Conservation (phyloP, 2,797 vertebrate genomes). For the Parauchenoglanis punctatus region DNA sequence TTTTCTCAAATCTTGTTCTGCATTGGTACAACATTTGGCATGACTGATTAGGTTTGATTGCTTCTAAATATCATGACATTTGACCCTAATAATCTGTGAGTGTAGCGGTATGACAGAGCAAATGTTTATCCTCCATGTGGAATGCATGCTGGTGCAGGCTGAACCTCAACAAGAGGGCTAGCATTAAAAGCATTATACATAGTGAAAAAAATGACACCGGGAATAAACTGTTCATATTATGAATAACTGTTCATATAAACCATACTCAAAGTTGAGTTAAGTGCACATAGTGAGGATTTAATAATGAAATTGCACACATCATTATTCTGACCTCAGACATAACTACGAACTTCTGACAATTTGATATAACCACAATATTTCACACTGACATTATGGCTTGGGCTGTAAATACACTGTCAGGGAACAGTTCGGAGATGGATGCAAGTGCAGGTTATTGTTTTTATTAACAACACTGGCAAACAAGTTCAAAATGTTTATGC, state of each 20-base stretch:
- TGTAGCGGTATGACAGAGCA: conserved; percentile 14
- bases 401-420: neutral
- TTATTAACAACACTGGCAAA: too few species aligned
- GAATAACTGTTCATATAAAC: too few species aligned
- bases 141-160: conserved; percentile 3
- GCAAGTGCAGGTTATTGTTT: too few species aligned
- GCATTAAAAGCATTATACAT: conserved; percentile 16
- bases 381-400: neutral
- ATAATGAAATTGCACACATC: neutral
- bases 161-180: conserved; percentile 7
- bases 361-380: neutral
- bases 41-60: conserved; percentile 24
- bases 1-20: conserved; percentile 3
- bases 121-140: conserved; percentile 31
- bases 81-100: conserved; percentile 24
- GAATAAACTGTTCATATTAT: neutral
- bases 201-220: neutral
- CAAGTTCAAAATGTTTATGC: too few species aligned
- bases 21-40: conserved; percentile 10
- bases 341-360: neutral
- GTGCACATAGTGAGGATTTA: neutral
- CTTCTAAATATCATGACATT: conserved; percentile 43
- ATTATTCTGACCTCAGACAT: neutral
- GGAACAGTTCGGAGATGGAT: too few species aligned
- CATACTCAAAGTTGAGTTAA: neutral